Evolutionary conservation across 64 coral and sea anemone genomes (phyloP), one percentile per base, ranked within the genome.

Genomic region (Dendronephthya gigantea): DNA sequence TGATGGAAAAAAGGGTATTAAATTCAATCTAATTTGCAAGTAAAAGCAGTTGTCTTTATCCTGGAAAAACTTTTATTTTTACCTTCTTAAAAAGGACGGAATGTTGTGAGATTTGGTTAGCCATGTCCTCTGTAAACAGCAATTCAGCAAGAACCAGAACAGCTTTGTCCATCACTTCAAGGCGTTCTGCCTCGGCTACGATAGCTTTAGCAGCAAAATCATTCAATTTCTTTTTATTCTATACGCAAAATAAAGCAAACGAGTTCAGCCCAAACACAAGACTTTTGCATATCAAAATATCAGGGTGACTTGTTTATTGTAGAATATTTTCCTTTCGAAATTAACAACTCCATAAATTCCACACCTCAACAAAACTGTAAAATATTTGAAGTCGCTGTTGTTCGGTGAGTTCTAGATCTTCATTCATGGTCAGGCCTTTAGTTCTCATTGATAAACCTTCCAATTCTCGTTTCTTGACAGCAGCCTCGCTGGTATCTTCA

Each of bases 401-500:
- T 37, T 98, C 82, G 45, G 95, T 51, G 36, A 82, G 84, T 82
- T 98, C 95, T 38, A 87, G 68, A 32, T 98, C 95, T 49, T 91
- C 88, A 51, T 72, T 98, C 83, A 98, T 84, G 37, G 95, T 90
- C 50, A 98, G 72, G 27, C 95, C 92, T 74, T 93, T 93, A 43
- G 91, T 92, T 52, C 95, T 90, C 43, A 92, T 93, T 15, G 92
- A 88, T 6, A 98, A 84, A 85, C 91, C 88, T 14, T 91, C 84
- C 89, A 98, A 89, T 72, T 79, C 72, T 35, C 95, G 88, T 47
- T 65, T 88, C 39, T 93, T 87, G 47, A 98, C 95, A 49, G 95
- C 95, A 37, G 88, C 92, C 6, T 93, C 90, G 84, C 92, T 98
- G 15, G 95, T 98, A 65, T 98, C 95, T 30, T 93, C 95, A 90